phyloP scores from a whole-genome alignment of 2,888 invertebrate species.

The Agrotis exclamationis region DNA sequence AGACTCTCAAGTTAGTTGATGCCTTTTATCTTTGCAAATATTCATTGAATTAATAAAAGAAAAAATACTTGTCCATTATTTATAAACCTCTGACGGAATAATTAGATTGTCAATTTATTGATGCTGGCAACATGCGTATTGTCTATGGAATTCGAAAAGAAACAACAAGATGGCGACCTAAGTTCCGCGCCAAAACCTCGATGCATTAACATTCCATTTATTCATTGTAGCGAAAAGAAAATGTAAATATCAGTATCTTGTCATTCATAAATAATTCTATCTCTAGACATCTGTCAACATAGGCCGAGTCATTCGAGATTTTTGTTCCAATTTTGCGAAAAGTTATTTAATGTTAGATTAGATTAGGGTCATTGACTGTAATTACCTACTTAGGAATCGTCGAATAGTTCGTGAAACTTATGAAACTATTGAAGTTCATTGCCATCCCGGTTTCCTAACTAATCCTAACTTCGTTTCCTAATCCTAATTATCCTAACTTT shows the following conservation, averaged over 20 bases:
- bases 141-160: background rate
- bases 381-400: constrained; percentile 28
- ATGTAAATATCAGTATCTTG: constrained; percentile 15
- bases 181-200: background rate
- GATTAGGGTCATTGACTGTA: constrained; percentile 34
- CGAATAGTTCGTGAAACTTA: constrained; percentile 21
- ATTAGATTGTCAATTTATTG: no score
- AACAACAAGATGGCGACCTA: background rate
- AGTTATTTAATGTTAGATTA: constrained; percentile 28
- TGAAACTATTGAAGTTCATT: constrained; percentile 35
- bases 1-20: no score
- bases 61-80: no score
- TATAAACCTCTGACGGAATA: no score
- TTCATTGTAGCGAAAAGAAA: background rate
- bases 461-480: no score
- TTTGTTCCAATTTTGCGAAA: constrained; percentile 32
- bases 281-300: constrained; percentile 27
- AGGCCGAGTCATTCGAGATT: constrained; percentile 29
- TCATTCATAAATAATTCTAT: constrained; percentile 8
- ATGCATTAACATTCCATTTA: background rate
- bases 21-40: no score
- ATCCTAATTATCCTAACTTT: no score
- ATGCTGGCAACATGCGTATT: background rate
- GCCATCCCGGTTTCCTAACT: background rate
- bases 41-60: no score